Evolutionary conservation across 2,113 vertebrate species (phyloP).

Genomic region (Malurus cyaneus): DNA sequence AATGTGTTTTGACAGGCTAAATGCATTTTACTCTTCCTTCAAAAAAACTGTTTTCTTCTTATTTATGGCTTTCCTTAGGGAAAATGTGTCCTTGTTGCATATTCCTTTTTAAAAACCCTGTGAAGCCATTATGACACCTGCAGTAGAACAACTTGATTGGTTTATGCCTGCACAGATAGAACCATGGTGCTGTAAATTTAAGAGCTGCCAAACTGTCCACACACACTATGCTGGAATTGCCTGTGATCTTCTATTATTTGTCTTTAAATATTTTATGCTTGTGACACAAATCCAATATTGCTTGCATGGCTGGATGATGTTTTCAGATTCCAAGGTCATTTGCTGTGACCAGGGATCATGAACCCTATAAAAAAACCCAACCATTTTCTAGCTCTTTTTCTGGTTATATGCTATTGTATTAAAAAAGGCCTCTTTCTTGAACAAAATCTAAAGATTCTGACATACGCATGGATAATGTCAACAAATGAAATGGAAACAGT

Average conservation of each 20-base stretch:
- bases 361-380: neutral
- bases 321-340: constrained; percentile 59
- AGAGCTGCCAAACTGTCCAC: constrained; percentile 35
- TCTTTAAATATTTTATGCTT: constrained; percentile 59
- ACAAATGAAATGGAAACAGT: neutral
- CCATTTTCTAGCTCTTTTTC: neutral
- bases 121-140: constrained; percentile 20
- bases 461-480: neutral
- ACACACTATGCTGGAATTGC: neutral
- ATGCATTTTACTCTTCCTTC: constrained; percentile 11
- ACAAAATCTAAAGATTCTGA: neutral
- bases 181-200: constrained; percentile 15
- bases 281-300: constrained; percentile 64
- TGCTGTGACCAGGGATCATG: neutral
- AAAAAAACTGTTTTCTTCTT: constrained; percentile 20
- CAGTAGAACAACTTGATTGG: neutral
- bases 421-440: neutral
- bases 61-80: constrained; percentile 29
- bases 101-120: constrained; percentile 43
- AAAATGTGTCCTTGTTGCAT: constrained; percentile 46
- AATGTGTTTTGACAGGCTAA: constrained; percentile 47
- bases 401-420: neutral
- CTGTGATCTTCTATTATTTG: constrained; percentile 57
- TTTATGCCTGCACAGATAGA: constrained; percentile 29
- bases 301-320: constrained; percentile 10